Conservation (phyloP, 2,797 vertebrate genomes). For the Cynopterus sphinx region DNA sequence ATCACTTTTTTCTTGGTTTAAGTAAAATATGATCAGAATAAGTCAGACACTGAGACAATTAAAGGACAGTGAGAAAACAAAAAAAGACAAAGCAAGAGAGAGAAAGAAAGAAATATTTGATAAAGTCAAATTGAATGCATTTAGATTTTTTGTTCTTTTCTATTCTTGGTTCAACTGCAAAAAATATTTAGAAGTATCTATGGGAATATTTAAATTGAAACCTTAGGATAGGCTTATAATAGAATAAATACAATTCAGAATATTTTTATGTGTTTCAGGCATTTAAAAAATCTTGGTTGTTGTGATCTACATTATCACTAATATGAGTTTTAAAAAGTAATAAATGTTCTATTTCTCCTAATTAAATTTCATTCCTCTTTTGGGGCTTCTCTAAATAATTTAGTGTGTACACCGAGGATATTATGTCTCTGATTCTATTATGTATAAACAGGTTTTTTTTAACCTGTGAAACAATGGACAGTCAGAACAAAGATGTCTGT, state of each 20-base stretch:
- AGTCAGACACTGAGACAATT: background rate
- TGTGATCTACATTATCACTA: background rate
- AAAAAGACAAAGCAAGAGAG: background rate
- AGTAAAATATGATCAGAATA: conserved; percentile 39
- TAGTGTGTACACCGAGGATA: background rate
- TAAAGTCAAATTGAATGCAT: background rate
- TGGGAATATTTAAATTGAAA: background rate
- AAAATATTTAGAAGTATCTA: conserved; percentile 10
- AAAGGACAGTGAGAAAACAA: background rate
- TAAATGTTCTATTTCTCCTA: background rate
- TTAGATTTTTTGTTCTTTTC: background rate
- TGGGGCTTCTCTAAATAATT: background rate
- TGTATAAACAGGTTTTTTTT: background rate
- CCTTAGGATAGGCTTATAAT: background rate
- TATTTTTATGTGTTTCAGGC: background rate
- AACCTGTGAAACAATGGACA: background rate
- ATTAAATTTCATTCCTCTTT: background rate
- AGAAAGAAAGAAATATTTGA: background rate
- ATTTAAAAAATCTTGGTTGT: background rate
- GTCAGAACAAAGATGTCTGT: background rate
- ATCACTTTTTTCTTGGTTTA: background rate
- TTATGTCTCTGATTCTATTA: background rate
- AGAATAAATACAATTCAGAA: background rate
- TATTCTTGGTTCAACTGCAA: background rate
- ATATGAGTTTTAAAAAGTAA: background rate